Conservation (phyloP, 2,113 vertebrate genomes). For the Gila orcuttii region DNA sequence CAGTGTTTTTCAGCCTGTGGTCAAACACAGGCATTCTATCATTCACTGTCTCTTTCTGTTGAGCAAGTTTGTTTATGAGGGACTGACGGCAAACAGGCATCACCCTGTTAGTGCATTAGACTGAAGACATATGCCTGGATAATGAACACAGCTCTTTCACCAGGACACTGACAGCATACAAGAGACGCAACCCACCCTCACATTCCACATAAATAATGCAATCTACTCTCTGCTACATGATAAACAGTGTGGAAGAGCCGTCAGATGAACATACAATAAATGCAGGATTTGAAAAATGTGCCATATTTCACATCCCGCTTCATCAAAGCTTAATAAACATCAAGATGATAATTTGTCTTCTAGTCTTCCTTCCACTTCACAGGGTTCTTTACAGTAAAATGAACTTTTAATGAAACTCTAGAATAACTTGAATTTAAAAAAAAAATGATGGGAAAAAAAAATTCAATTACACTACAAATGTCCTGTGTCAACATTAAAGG, state of each 20-base stretch:
- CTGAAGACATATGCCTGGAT: conserved; percentile 29
- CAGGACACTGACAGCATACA: not conserved
- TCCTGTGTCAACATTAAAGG: not conserved
- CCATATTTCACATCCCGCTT: not conserved
- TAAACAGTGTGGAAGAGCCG: not conserved
- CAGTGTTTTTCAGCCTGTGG: not conserved
- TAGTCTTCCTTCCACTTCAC: not conserved
- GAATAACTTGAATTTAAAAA: not conserved
- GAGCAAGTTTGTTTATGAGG: conserved; percentile 21
- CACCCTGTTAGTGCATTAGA: not conserved
- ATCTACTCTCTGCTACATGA: not conserved
- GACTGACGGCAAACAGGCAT: conserved; percentile 15
- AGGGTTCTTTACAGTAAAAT: conserved; percentile 7
- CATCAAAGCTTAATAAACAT: conserved; percentile 33
- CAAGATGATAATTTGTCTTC: conserved; percentile 1
- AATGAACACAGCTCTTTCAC: conserved; percentile 33
- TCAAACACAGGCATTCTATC: conserved; percentile 14
- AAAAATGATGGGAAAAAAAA: not conserved
- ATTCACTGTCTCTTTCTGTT: conserved; percentile 43
- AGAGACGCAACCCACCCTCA: not conserved
- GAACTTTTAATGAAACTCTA: conserved; percentile 3
- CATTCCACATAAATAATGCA: conserved; percentile 16
- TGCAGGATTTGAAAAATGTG: not conserved
- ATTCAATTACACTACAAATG: not conserved
- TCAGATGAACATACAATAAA: not conserved